Percentiles rank a stretch among this genome's conserved stretches.
Conservation (phyloP, 2,797 vertebrate genomes). For the Esox masquinongy region DNA sequence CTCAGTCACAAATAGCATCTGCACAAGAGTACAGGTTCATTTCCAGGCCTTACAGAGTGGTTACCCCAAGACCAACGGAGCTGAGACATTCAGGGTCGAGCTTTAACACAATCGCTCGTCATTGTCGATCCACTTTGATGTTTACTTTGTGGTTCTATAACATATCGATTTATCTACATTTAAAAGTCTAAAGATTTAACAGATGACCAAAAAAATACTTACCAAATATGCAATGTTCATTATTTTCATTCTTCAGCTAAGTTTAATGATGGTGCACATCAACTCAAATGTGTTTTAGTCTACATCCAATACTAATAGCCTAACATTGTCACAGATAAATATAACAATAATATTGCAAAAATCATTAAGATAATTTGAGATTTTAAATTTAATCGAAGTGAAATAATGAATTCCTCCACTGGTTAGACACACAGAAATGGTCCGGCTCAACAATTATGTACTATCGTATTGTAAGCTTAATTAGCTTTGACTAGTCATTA, state of each 20-base stretch:
- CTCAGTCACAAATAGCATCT: too few species aligned
- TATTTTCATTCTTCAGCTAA: background rate
- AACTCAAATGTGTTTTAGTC: background rate
- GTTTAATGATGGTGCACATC: background rate
- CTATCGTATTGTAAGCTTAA: background rate
- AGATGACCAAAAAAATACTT: background rate
- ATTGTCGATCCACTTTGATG: too few species aligned
- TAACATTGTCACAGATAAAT: background rate
- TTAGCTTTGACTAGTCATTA: constrained; percentile 22
- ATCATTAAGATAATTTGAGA: background rate
- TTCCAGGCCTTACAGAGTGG: too few species aligned
- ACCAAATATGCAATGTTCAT: background rate
- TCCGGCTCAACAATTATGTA: constrained; percentile 15
- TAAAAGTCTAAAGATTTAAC: background rate
- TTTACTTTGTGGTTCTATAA: background rate
- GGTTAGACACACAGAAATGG: constrained; percentile 4
- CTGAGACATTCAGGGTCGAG: too few species aligned
- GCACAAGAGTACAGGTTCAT: too few species aligned
- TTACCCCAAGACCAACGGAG: too few species aligned
- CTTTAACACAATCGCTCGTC: too few species aligned
- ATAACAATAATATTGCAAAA: background rate
- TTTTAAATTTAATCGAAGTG: background rate
- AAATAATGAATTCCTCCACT: constrained; percentile 1
- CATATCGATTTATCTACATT: background rate
- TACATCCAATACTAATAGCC: background rate